A percentile compares a stretch with the other conserved stretches of the same genome.
These are phyloP conservation scores for Falco punctatus DNA, from an alignment of 2,113 vertebrate genomes.

Conservation along the genomic window DNA sequence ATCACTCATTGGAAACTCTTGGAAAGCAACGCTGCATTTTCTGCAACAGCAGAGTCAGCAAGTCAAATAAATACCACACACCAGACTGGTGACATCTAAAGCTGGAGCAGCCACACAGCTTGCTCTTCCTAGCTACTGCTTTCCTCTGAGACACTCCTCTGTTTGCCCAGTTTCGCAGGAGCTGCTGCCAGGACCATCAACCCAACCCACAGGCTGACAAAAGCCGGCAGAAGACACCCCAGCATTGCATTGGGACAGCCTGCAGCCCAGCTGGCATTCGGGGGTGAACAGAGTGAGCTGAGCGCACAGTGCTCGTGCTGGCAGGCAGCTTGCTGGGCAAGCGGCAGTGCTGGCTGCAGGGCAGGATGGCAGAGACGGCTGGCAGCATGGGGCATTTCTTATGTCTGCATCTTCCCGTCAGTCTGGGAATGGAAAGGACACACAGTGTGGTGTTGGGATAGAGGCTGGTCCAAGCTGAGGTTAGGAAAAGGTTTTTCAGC, in stretches of 20 bases:
- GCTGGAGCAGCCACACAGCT: background rate
- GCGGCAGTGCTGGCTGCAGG: background rate
- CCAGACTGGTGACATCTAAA: background rate
- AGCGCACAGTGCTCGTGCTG: background rate
- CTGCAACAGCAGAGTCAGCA: background rate
- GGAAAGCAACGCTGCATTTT: background rate
- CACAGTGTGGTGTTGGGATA: background rate
- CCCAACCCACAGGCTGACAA: background rate
- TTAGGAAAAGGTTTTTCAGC: background rate
- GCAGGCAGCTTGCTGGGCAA: background rate
- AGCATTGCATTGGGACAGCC: background rate
- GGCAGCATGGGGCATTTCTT: background rate
- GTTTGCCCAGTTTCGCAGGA: background rate
- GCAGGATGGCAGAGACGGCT: accelerated
- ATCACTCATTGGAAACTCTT: background rate
- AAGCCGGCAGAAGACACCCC: background rate
- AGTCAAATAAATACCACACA: background rate
- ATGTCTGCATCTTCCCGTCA: background rate
- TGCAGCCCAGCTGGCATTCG: accelerated
- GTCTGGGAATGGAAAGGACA: background rate
- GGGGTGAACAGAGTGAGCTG: background rate
- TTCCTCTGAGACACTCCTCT: background rate
- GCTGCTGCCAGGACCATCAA: background rate
- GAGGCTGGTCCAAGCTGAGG: background rate
- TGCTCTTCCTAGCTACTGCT: background rate